phyloP scores from a whole-genome alignment of 1,140 invertebrate species.

The Drosophila suzukii region DNA sequence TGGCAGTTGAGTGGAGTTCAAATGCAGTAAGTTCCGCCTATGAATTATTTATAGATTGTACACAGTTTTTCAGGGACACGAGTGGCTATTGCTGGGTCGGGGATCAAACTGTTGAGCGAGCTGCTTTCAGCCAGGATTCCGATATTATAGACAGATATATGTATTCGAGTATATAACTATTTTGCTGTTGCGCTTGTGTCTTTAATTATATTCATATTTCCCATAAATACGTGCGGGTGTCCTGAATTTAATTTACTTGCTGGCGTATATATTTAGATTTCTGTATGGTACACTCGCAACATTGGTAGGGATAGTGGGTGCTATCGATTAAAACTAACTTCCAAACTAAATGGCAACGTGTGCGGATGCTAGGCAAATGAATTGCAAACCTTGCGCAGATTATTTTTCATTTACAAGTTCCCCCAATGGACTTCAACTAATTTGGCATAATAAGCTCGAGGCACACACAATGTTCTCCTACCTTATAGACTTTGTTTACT shows the following conservation, averaged over 20 bases:
- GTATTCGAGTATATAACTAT: slow-evolving; percentile 61
- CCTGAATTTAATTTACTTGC: slow-evolving; percentile 7
- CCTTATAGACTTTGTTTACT: slow-evolving; percentile 12
- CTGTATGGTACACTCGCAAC: slow-evolving; percentile 42
- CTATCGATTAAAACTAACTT: slow-evolving; percentile 43
- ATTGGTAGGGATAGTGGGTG: slow-evolving; percentile 23
- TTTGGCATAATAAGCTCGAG: slow-evolving; percentile 72
- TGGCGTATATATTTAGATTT: slow-evolving; percentile 5
- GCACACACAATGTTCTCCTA: slow-evolving; percentile 58
- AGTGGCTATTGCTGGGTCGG: slow-evolving; percentile 40
- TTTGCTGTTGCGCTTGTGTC: slow-evolving; percentile 23
- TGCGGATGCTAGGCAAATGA: slow-evolving; percentile 46
- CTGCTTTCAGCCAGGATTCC: slow-evolving; percentile 26
- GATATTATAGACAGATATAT: slow-evolving; percentile 45
- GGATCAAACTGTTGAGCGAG: slow-evolving; percentile 48
- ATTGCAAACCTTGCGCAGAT: slow-evolving; percentile 48
- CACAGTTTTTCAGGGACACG: slow-evolving; percentile 31
- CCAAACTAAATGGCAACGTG: slow-evolving; percentile 61
- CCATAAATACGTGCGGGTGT: slow-evolving; percentile 20
- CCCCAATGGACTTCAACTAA: slow-evolving; percentile 38
- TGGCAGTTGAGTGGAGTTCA: slow-evolving; percentile 22
- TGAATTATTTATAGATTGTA: slow-evolving; percentile 60
- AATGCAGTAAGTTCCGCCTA: slow-evolving; percentile 22
- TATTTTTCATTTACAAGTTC: slow-evolving; percentile 42
- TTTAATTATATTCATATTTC: not conserved